Evolutionary conservation across 2,888 invertebrate genomes (phyloP).

Genomic region (Entomobrya proxima): DNA sequence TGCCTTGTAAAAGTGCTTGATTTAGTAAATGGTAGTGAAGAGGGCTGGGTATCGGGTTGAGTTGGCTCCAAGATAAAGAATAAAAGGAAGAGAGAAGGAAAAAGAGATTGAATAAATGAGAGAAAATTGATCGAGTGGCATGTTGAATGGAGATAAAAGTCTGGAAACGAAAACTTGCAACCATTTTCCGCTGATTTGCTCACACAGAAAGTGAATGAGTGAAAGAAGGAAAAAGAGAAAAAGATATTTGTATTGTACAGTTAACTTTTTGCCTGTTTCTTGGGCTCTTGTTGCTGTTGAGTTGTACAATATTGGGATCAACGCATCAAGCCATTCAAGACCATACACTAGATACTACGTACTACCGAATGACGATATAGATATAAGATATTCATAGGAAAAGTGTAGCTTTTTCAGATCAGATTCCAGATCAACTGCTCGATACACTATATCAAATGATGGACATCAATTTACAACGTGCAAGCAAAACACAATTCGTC

Average conservation of each 20-base stretch:
- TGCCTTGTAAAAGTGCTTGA: slow-evolving; percentile 33
- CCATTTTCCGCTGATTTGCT: slow-evolving; percentile 64
- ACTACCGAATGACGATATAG: too few species aligned
- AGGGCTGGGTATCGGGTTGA: slow-evolving; percentile 43
- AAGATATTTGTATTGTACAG: slow-evolving; percentile 41
- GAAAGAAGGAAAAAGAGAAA: slow-evolving; percentile 29
- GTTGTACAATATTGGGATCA: neutral
- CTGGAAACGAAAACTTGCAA: slow-evolving; percentile 65
- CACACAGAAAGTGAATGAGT: slow-evolving; percentile 42
- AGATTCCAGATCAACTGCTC: too few species aligned
- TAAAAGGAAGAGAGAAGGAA: slow-evolving; percentile 36
- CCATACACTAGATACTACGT: slow-evolving; percentile 28
- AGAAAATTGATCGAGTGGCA: slow-evolving; percentile 73
- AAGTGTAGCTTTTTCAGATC: too few species aligned
- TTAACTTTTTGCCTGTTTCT: slow-evolving; percentile 38
- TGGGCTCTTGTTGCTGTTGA: slow-evolving; percentile 31
- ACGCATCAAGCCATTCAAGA: neutral
- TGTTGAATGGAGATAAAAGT: slow-evolving; percentile 70
- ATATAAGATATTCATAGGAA: too few species aligned
- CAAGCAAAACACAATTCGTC: too few species aligned
- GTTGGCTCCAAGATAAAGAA: slow-evolving; percentile 28
- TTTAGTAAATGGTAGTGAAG: slow-evolving; percentile 42
- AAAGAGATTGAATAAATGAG: slow-evolving; percentile 69
- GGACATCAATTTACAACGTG: too few species aligned
- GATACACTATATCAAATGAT: too few species aligned